These are phyloP conservation scores for Silurus asotus DNA, from an alignment of 2,113 vertebrate species.

Conservation along the genomic window DNA sequence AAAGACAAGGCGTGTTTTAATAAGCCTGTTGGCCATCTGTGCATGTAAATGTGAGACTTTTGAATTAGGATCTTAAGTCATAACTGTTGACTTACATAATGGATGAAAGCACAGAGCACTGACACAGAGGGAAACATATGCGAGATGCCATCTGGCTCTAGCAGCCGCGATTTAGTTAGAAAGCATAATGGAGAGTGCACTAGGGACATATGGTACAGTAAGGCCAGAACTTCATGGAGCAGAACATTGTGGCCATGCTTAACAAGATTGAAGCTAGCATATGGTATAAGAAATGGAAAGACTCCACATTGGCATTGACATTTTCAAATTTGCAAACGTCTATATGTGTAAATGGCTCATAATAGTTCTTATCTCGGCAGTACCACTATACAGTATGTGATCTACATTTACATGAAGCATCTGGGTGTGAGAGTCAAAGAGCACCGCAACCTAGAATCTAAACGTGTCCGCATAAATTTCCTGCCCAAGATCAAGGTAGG, in stretches of 20 bases:
- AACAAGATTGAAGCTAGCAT: conserved; percentile 16
- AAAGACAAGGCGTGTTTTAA: background rate
- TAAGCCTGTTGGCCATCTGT: background rate
- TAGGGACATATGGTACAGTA: conserved; percentile 66
- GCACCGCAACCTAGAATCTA: conserved; percentile 86
- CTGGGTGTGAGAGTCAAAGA: conserved; percentile 93
- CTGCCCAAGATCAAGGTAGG: conserved; percentile 92
- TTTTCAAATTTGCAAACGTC: background rate
- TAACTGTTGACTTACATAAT: background rate
- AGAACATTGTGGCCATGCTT: conserved; percentile 31
- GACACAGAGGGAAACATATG: conserved; percentile 53
- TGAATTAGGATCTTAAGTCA: background rate
- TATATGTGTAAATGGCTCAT: background rate
- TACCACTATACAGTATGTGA: conserved; percentile 88
- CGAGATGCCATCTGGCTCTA: conserved; percentile 67
- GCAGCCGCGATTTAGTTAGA: conserved; percentile 57
- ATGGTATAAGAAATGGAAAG: conserved; percentile 13
- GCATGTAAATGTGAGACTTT: background rate
- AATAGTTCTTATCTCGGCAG: conserved; percentile 61
- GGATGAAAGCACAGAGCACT: background rate
- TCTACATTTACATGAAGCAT: conserved; percentile 94
- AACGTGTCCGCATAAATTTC: conserved; percentile 86
- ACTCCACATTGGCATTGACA: background rate
- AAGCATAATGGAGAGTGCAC: conserved; percentile 37
- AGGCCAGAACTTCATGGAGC: conserved; percentile 45